Base-by-base conservation (phyloP, 92 coral and sea anemone genomes). In the Nematostella vectensis region DNA sequence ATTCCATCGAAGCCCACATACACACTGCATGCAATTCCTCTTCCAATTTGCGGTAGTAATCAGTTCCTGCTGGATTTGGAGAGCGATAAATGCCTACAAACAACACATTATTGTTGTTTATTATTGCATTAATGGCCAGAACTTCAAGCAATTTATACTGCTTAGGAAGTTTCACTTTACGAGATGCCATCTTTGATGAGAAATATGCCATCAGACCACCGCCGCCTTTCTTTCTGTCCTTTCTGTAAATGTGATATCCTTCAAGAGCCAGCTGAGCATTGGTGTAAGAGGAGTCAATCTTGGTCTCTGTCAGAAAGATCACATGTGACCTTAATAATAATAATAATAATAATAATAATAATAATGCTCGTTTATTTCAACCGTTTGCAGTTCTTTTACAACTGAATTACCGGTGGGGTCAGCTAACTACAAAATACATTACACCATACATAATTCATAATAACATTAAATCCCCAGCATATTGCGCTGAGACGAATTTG, bases 201-300 rank as follows among this genome's bases (percentile, higher is more conserved):
- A 58, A 48, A 37, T 58, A 58, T 33, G 55, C 63, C 63, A 58
- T 58, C 18, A 58, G 18, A 33, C 63, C 63, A 31, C 63, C 63
- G n/a, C 63, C 63, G 33, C 29, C 29, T 28, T 58, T 58, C 55
- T 58, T 33, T 33, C 63, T 58, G 44, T 58, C 63, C 29, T 58
- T 58, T 33, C 63, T 58, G 25, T 58, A 58, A 18, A 58, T 58
- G 25, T 58, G 33, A 58, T 58, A 58, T 58, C 63, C 63, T 58
- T 56, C 49, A 45, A 58, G 20, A 30, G 63, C 54, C 19, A 33
- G 24, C 27, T 58, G 55, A 26, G 16, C 55, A 1, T 59, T 36
- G 18, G 51, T 4, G 18, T 47, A 47, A 3, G 51, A 6, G 25
- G 27, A 48, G 25, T 48, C 53, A 19, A 48, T 48, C 54, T 48